These are phyloP conservation scores for Saccostrea echinata DNA, from an alignment of 1,140 invertebrate species.

Conservation along the genomic window DNA sequence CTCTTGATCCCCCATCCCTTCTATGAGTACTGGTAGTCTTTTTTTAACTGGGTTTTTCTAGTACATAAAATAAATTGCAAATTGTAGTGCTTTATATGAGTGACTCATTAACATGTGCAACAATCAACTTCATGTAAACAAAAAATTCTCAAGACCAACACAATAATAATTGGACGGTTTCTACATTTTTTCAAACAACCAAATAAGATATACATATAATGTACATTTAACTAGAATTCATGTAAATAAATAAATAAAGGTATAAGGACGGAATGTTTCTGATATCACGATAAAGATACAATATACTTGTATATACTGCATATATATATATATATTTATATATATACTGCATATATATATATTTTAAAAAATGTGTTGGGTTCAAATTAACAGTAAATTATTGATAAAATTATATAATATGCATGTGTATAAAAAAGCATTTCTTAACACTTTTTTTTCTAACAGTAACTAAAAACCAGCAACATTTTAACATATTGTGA, in stretches of 20 bases:
- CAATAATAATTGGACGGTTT: not conserved
- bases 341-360: no score
- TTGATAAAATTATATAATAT: no score
- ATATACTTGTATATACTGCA: not conserved
- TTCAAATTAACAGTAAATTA: no score
- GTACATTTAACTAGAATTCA: not conserved
- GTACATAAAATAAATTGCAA: not conserved
- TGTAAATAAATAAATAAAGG: not conserved
- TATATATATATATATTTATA: no score
- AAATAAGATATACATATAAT: not conserved
- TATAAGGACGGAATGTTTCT: not conserved
- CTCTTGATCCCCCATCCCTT: no score
- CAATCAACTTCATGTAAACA: slow-evolving; percentile 8
- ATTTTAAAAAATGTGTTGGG: no score
- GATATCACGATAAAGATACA: not conserved
- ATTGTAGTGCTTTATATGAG: not conserved
- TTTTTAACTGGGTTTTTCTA: not conserved
- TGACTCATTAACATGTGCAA: slow-evolving; percentile 34
- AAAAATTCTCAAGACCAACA: not conserved
- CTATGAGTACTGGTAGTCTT: no score
- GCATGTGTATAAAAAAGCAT: not conserved
- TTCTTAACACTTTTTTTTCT: not conserved
- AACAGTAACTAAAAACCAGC: not conserved
- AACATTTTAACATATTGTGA: not conserved
- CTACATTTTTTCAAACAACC: not conserved